These are phyloP conservation scores for Haliaeetus leucogaster DNA, from an alignment of 2,113 vertebrate species.

Conservation along the genomic window DNA sequence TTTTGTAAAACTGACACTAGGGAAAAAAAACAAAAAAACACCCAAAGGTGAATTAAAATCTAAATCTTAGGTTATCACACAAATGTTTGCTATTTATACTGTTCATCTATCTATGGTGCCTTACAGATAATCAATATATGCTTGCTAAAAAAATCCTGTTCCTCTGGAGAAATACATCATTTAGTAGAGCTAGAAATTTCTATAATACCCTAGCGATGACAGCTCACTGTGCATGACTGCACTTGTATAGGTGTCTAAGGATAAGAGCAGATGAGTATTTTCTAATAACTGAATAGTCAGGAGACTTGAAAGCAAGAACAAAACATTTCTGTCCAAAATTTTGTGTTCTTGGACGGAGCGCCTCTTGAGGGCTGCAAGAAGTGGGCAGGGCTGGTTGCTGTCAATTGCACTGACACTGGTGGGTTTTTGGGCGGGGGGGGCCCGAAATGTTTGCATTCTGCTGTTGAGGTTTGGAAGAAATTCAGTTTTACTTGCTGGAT, in stretches of 20 bases:
- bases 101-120: neutral
- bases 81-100: neutral
- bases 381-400: neutral
- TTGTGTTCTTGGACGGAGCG: neutral
- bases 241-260: neutral
- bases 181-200: neutral
- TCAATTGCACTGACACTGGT: neutral
- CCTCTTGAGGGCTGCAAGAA: neutral
- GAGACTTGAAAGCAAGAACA: neutral
- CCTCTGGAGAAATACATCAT: neutral
- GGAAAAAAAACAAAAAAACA: neutral
- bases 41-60: neutral
- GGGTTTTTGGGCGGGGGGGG: neutral
- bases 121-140: slow-evolving; percentile 18
- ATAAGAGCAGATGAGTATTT: neutral
- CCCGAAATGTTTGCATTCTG: neutral
- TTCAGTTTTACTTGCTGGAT: neutral
- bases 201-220: neutral
- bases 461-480: neutral
- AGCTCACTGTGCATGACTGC: neutral
- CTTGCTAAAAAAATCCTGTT: neutral
- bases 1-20: neutral
- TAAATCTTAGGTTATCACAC: neutral
- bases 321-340: neutral
- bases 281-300: neutral